Evolutionary conservation across 2,888 invertebrate genomes (phyloP).

Genomic region (Rhingia rostrata): DNA sequence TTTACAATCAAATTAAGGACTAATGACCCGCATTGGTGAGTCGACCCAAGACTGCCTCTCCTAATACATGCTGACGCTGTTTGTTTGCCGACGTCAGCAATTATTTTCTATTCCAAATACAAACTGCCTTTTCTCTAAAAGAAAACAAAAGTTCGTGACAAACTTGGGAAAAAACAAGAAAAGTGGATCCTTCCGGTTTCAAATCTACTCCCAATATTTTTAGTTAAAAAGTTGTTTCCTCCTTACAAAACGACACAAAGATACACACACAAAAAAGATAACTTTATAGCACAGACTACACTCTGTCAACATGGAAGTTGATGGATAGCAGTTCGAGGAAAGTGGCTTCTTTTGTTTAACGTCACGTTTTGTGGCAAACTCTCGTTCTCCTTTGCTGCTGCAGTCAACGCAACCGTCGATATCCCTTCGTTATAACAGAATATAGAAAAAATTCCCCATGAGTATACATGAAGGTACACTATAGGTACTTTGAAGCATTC

Average conservation of each 20-base stretch:
- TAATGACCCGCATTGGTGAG: too few relatives aligned
- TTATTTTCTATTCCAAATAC: constrained; percentile 14
- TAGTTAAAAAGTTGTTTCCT: constrained; percentile 73
- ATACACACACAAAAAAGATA: constrained; percentile 45
- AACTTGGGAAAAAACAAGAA: constrained; percentile 53
- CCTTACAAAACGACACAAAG: constrained; percentile 56
- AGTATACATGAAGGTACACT: constrained; percentile 55
- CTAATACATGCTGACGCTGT: neutral
- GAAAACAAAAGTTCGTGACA: constrained; percentile 53
- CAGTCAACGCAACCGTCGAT: constrained; percentile 72
- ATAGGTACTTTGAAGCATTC: constrained; percentile 68
- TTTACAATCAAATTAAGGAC: too few relatives aligned
- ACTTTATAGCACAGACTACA: constrained; percentile 16
- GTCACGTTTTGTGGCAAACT: constrained; percentile 75
- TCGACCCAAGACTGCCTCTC: too few relatives aligned
- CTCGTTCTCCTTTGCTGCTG: constrained; percentile 58
- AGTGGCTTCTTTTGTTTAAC: constrained; percentile 77
- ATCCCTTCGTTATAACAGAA: constrained; percentile 65
- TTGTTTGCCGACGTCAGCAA: neutral
- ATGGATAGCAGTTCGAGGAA: constrained; percentile 71
- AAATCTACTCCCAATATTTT: constrained; percentile 66
- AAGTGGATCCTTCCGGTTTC: constrained; percentile 70
- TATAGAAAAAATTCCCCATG: constrained; percentile 27
- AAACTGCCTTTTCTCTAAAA: neutral
- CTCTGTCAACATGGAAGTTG: constrained; percentile 76